Conservation (phyloP, 2,888 invertebrate genomes). For the Dugesia japonica region DNA sequence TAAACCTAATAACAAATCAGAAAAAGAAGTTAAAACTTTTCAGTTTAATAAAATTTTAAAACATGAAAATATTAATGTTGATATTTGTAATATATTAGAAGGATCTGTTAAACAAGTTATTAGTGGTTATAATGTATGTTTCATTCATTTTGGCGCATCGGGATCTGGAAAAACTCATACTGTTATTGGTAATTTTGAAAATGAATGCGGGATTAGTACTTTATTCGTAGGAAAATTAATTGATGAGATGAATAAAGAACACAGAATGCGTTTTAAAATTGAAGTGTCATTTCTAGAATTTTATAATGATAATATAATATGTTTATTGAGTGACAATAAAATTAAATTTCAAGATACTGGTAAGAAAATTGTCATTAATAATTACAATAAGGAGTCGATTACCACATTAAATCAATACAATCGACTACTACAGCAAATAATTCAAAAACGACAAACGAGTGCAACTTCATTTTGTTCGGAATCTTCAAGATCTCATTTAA, state of each 20-base stretch:
- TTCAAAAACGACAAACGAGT: not conserved
- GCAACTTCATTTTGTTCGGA: not conserved
- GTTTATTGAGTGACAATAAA: not conserved
- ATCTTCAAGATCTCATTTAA: not conserved
- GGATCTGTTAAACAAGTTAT: not conserved
- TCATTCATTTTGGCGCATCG: not conserved
- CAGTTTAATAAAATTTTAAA: not conserved
- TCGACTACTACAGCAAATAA: not conserved
- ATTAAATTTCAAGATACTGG: not conserved
- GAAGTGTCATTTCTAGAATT: not conserved
- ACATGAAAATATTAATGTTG: not conserved
- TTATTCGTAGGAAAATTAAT: not conserved
- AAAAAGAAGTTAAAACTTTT: not conserved
- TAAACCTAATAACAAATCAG: not conserved
- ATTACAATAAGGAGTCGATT: not conserved
- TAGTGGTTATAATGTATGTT: not conserved
- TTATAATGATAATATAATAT: not conserved
- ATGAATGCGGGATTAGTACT: not conserved
- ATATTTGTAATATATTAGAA: not conserved
- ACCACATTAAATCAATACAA: not conserved
- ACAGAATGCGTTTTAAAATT: not conserved
- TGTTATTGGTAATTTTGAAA: not conserved
- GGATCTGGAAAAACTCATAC: not conserved
- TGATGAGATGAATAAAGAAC: constrained; percentile 20
- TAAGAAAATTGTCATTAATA: not conserved